A percentile compares a stretch with the other conserved stretches of the same genome.
Evolutionary conservation across 2,113 vertebrate species (phyloP).

Genomic region (Nyctereutes procyonoides): DNA sequence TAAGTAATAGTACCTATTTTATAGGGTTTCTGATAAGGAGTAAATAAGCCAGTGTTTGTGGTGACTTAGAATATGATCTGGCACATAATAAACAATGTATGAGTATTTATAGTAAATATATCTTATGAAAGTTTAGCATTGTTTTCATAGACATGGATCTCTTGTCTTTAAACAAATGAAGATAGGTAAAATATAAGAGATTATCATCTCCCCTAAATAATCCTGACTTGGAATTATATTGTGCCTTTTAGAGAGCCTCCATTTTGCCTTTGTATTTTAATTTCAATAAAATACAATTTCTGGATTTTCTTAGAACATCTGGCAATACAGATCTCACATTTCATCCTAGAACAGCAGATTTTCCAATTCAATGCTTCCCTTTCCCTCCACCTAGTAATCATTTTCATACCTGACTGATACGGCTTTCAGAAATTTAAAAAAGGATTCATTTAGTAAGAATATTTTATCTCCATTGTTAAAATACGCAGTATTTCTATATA

Average conservation of each 20-base stretch:
- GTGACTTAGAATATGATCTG: not conserved
- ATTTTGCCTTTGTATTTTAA: conserved; percentile 28
- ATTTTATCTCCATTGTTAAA: conserved; percentile 27
- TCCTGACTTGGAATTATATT: conserved; percentile 22
- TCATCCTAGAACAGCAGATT: not conserved
- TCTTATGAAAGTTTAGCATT: not conserved
- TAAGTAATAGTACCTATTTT: not conserved
- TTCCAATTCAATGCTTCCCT: not conserved
- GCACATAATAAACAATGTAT: not conserved
- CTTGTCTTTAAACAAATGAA: not conserved
- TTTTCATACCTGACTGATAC: not conserved
- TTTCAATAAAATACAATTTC: not conserved
- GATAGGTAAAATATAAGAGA: conserved; percentile 42
- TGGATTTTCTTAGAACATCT: not conserved
- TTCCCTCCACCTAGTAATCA: not conserved
- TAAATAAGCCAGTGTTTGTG: not conserved
- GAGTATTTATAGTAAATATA: not conserved
- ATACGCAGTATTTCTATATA: not conserved
- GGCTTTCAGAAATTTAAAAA: conserved; percentile 29
- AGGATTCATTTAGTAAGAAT: not conserved
- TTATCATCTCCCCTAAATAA: not conserved
- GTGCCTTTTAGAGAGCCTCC: not conserved
- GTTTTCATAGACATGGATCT: not conserved
- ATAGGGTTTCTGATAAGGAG: not conserved
- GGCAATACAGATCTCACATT: not conserved